Evolutionary conservation across 1,140 invertebrate species (phyloP), one percentile per base, ranked within the genome.

Genomic region (Caenorhabditis remanei): DNA sequence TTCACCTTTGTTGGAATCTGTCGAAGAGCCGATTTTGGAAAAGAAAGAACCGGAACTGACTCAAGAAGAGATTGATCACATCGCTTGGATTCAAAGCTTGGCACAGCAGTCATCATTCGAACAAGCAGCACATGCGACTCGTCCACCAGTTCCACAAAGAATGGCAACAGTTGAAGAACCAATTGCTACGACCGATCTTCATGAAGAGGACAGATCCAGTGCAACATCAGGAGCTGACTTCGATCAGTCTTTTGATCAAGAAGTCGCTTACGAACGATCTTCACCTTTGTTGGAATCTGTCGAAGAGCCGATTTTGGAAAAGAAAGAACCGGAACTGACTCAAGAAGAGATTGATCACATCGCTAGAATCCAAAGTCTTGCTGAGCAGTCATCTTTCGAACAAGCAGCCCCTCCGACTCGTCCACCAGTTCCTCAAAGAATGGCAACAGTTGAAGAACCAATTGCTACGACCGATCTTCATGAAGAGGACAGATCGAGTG

Each of bases 1-100:
- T 13, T 58, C 86, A 41, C 79, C 86, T 19, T 56, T 87, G 5
- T 82, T 87, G 14, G 48, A 83, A 21, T 46, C 53, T 4, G 19
- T 53, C 43, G 32, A 63, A 75, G 55, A 58, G 4, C 55, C 11
- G n/a, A n/a, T 58, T 19, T 7, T 6, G 6, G 14, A 58, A 4
- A 16, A 7, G 55, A 58, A 14, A 19, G 14, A 58, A n/a, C 55
- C 55, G 1, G 13, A 58, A 58, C n/a, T 58, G 55, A 58, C 55
- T 19, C 13, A 58, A n/a, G 55, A 58, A 58, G 55, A 58, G 11
- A 14, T 58, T 9, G 19, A 58, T n/a, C 55, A 58, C 55, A 58
- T 58, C 19, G 55, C 55, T 6, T 5, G 11, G 0, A 58, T 58
- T 4, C 55, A 58, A 19, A 58, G 55, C 0, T 4, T 58, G 0